These are phyloP conservation scores for Psettodes erumei DNA, from an alignment of 2,113 vertebrate species.

Conservation along the genomic window DNA sequence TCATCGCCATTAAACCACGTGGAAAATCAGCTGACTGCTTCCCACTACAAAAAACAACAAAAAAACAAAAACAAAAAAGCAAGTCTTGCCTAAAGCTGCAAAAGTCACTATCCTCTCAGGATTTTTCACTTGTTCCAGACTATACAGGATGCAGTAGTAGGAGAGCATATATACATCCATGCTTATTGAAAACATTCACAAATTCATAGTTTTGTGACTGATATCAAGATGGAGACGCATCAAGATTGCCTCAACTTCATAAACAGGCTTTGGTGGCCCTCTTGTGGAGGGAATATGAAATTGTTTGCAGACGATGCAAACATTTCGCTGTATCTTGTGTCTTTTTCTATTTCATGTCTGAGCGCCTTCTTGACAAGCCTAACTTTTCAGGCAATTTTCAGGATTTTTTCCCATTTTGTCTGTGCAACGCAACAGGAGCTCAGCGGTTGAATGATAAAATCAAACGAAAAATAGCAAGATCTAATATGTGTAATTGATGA, in stretches of 20 bases:
- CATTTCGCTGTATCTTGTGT: not conserved
- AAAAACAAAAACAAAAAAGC: not conserved
- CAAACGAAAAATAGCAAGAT: not conserved
- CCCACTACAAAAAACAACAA: no score
- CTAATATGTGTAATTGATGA: not conserved
- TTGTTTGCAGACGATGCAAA: not conserved
- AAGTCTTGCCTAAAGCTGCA: not conserved
- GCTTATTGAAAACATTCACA: not conserved
- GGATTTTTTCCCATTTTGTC: not conserved
- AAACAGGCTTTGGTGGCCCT: constrained; percentile 43
- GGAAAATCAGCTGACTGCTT: constrained; percentile 39
- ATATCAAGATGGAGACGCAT: not conserved
- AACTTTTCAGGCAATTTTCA: not conserved
- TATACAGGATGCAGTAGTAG: not conserved
- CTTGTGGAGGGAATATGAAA: constrained; percentile 57
- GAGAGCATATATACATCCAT: not conserved
- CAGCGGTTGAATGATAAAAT: not conserved
- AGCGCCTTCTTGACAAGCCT: not conserved
- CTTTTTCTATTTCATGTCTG: not conserved
- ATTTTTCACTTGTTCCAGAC: not conserved
- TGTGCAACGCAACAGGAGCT: not conserved
- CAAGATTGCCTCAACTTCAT: constrained; percentile 3
- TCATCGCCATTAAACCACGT: constrained; percentile 25
- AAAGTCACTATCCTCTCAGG: not conserved
- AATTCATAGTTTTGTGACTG: not conserved